Conservation (phyloP, 2,888 invertebrate species). For the Drosophila koepferae region DNA sequence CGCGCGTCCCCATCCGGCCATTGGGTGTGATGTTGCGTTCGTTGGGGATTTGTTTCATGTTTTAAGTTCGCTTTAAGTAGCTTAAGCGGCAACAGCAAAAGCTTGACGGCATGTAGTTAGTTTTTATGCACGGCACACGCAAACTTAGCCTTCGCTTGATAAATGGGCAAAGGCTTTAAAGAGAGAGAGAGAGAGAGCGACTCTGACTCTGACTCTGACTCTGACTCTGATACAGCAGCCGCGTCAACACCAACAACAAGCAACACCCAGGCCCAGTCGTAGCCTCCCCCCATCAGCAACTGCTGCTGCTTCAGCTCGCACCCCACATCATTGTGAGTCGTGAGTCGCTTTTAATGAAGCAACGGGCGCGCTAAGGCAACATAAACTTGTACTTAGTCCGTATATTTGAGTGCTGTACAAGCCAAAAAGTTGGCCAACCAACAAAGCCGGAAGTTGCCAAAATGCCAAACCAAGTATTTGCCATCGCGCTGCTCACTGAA, state of each 20-base stretch:
- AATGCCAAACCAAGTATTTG: slow-evolving; percentile 53
- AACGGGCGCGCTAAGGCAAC: slow-evolving; percentile 58
- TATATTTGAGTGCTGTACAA: slow-evolving; percentile 13
- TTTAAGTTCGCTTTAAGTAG: slow-evolving; percentile 80
- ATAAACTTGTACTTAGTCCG: slow-evolving; percentile 27
- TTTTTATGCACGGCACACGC: slow-evolving; percentile 78
- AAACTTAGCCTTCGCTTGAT: slow-evolving; percentile 77
- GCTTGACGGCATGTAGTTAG: slow-evolving; percentile 66
- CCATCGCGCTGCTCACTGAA: slow-evolving; percentile 29
- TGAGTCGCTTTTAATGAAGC: slow-evolving; percentile 75
- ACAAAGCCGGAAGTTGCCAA: slow-evolving; percentile 56
- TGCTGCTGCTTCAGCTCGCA: neutral
- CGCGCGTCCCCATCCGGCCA: neutral
- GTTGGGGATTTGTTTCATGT: slow-evolving; percentile 77
- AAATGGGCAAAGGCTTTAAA: slow-evolving; percentile 77
- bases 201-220: no score
- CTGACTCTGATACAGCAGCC: no score
- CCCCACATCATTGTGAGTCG: slow-evolving; percentile 15
- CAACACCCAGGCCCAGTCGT: neutral
- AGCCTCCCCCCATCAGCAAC: no score
- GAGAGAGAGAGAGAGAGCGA: slow-evolving; percentile 13
- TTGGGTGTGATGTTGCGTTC: slow-evolving; percentile 28
- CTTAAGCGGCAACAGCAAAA: slow-evolving; percentile 52
- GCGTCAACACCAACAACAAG: neutral
- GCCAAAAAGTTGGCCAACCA: slow-evolving; percentile 54